phyloP scores from a whole-genome alignment of 2,797 vertebrate genomes.

The Hyperoplus immaculatus region DNA sequence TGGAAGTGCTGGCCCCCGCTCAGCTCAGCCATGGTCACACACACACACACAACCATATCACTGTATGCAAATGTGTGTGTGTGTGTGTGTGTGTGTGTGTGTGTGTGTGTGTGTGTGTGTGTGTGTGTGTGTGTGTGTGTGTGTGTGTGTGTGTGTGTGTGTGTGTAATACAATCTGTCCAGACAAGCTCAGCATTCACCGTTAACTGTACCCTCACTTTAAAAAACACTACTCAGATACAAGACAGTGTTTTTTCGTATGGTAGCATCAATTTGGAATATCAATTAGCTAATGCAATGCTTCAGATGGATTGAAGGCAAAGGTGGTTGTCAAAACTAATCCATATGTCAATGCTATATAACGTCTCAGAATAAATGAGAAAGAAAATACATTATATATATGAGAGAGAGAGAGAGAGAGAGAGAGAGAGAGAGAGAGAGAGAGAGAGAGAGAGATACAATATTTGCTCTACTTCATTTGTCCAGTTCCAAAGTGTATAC shows the following conservation, averaged over 20 bases:
- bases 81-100: too few relatives aligned
- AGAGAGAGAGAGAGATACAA: too few relatives aligned
- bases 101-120: too few relatives aligned
- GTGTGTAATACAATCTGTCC: not conserved
- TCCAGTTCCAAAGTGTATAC: not conserved
- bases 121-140: too few relatives aligned
- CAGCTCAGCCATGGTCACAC: slow-evolving; percentile 67
- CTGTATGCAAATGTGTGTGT: not conserved
- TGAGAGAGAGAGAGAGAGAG: too few relatives aligned
- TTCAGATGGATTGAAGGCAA: not conserved
- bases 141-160: too few relatives aligned
- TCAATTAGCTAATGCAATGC: not conserved
- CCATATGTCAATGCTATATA: not conserved
- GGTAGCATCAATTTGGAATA: not conserved
- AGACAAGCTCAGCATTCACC: slow-evolving; percentile 31
- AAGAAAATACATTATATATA: not conserved
- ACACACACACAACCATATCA: slow-evolving; percentile 30
- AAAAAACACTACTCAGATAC: slow-evolving; percentile 31
- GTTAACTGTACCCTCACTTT: slow-evolving; percentile 6
- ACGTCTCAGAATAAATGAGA: not conserved
- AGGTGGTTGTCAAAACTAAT: not conserved
- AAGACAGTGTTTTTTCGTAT: not conserved
- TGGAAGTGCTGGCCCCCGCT: slow-evolving; percentile 89
- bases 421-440: too few relatives aligned
- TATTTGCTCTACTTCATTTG: slow-evolving; percentile 3